Evolutionary conservation across 2,888 invertebrate genomes (phyloP).

Genomic region (Iselma pallidipennis): DNA sequence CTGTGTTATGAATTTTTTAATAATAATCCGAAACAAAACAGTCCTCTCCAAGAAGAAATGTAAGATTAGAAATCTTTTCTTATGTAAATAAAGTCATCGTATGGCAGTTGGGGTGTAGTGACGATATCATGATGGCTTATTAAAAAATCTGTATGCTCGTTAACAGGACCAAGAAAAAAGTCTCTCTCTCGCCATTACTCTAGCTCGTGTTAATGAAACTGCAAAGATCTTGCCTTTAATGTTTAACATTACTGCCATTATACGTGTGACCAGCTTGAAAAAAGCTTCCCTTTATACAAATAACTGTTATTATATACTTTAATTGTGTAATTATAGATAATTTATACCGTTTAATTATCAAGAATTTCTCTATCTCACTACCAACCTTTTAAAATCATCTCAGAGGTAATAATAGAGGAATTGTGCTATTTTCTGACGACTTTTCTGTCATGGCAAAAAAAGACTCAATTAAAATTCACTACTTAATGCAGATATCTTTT

Average conservation of each 20-base stretch:
- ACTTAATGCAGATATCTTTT: neutral
- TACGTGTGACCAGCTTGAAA: constrained; percentile 47
- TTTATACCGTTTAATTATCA: constrained; percentile 8
- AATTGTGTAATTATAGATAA: constrained; percentile 35
- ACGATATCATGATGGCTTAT: constrained; percentile 37
- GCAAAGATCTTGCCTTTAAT: constrained; percentile 39
- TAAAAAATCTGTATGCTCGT: constrained; percentile 48
- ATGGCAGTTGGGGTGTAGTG: constrained; percentile 37
- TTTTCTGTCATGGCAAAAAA: neutral
- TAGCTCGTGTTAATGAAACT: constrained; percentile 42
- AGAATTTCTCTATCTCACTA: neutral
- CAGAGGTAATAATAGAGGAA: neutral
- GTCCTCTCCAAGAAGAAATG: constrained; percentile 15
- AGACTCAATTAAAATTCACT: neutral
- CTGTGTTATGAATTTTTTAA: neutral
- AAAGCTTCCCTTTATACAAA: constrained; percentile 6
- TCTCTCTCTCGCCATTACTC: constrained; percentile 32
- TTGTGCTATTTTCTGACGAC: neutral
- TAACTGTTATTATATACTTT: constrained; percentile 43
- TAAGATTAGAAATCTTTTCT: constrained; percentile 27
- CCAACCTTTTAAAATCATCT: neutral
- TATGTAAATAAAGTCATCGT: constrained; percentile 42
- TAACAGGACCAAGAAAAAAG: constrained; percentile 39
- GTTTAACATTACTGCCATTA: constrained; percentile 35
- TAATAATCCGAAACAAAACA: constrained; percentile 17